These are phyloP conservation scores for Ceyx melanurus DNA, from an alignment of 2,113 vertebrate species.

Conservation along the genomic window DNA sequence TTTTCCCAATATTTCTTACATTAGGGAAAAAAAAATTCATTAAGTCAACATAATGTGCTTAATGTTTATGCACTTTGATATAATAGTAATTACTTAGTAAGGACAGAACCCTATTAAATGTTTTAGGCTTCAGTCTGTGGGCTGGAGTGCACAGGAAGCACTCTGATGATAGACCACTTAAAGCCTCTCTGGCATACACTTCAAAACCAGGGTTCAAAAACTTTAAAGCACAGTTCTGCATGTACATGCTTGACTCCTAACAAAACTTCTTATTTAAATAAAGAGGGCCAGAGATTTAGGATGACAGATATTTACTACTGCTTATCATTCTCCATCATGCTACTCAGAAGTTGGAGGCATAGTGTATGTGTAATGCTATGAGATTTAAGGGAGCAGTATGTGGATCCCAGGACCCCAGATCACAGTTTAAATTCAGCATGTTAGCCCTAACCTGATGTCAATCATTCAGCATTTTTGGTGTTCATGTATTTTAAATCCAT, in stretches of 20 bases:
- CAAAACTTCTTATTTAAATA: constrained; percentile 35
- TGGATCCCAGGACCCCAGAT: not conserved
- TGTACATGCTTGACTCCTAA: constrained; percentile 41
- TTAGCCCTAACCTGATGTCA: not conserved
- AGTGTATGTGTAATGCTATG: not conserved
- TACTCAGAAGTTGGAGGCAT: not conserved
- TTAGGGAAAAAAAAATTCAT: not conserved
- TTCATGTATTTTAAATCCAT: not conserved
- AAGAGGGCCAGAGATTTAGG: not conserved
- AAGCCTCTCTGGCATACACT: constrained; percentile 44
- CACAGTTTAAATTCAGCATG: not conserved
- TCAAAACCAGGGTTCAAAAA: constrained; percentile 55
- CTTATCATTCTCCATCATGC: not conserved
- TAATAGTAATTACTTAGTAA: not conserved
- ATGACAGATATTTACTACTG: not conserved
- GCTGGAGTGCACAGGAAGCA: not conserved
- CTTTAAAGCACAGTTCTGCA: not conserved
- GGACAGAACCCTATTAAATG: constrained; percentile 36
- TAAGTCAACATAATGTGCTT: not conserved
- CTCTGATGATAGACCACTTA: constrained; percentile 22
- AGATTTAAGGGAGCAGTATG: not conserved
- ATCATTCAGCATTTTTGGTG: not conserved
- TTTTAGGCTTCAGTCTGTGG: not conserved
- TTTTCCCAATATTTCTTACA: not conserved
- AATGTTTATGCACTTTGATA: constrained; percentile 34